Evolutionary conservation across 2,113 vertebrate genomes (phyloP), one percentile per base, ranked within the genome.

Genomic region (Gymnorhina tibicen): DNA sequence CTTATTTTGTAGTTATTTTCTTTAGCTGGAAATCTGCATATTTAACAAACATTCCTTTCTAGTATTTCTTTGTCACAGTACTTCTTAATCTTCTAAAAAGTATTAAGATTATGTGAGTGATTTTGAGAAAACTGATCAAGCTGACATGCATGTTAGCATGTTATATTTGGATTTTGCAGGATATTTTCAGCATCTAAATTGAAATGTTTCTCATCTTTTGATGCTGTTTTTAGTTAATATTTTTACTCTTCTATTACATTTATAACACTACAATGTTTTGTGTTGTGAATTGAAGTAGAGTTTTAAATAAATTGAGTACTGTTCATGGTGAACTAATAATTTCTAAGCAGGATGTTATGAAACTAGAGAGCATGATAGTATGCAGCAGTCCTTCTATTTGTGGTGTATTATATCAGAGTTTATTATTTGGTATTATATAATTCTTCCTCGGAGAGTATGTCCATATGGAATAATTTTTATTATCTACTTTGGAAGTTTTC

Each of bases 381-480:
- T 74, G 8, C 42, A 39, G 39, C 64, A 70, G 20, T 85, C 6
- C 7, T 8, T 80, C 30, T 85, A 11, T 93, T 94, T 89, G 28
- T 80, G 49, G 3, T 82, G 10, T 50, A 42, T 47, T 89, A 12
- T 79, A 82, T 52, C 9, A 12, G 46, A 88, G 33, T 94, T 93
- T 91, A 85, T 91, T 94, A 52, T 95, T 87, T 89, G 23, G 5
- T 68, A 59, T 93, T 78, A 49, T 26, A 41, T 85, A 93, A 82
- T 62, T 85, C 60, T 46, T 94, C 78, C 81, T 85, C 17, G 28
- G 87, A 93, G 87, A 93, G 9, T 72, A 68, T 89, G 62, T 24
- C 81, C 15, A 21, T 60, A 72, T 41, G 92, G 93, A 93, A 91
- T 96, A 72, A 41, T 47, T 95, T 92, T 95, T 96, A 89, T 92